Evolutionary conservation across 2,888 invertebrate genomes (phyloP).

Genomic region (Nemurella pictetii): DNA sequence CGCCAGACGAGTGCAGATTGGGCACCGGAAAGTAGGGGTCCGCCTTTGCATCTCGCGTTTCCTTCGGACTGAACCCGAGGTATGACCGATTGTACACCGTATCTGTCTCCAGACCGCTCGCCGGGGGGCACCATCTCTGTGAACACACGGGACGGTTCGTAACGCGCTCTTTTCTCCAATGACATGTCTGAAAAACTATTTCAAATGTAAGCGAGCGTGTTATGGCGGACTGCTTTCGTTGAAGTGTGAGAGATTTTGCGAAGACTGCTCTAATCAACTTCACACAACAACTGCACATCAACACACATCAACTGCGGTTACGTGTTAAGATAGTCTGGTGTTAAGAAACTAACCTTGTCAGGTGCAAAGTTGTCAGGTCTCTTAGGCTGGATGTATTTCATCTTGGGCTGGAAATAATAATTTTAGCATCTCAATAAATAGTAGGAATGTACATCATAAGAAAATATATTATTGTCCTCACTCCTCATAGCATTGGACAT

Average conservation of each 20-base stretch:
- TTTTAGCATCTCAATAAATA: too few relatives aligned
- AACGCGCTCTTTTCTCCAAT: too few relatives aligned
- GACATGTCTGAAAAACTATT: too few relatives aligned
- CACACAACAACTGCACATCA: too few relatives aligned
- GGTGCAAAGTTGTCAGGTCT: not conserved
- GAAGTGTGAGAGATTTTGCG: too few relatives aligned
- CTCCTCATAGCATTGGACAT: too few relatives aligned
- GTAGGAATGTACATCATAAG: not conserved
- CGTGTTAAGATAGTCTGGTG: not conserved
- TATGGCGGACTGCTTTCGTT: too few relatives aligned
- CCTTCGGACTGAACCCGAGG: not conserved
- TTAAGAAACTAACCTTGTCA: not conserved
- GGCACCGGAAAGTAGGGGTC: not conserved
- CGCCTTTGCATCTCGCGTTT: not conserved
- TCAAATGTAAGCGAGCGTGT: too few relatives aligned
- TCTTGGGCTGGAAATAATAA: slow-evolving; percentile 3
- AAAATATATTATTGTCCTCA: too few relatives aligned
- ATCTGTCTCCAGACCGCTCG: not conserved
- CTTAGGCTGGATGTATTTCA: slow-evolving; percentile 15
- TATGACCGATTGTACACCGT: slow-evolving; percentile 25
- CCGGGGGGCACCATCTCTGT: not conserved
- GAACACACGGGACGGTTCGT: not conserved
- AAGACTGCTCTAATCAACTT: too few relatives aligned
- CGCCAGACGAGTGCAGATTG: slow-evolving; percentile 11
- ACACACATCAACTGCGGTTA: too few relatives aligned